phyloP scores from a whole-genome alignment of 2,888 invertebrate species.

The Acanthopleura granulata region DNA sequence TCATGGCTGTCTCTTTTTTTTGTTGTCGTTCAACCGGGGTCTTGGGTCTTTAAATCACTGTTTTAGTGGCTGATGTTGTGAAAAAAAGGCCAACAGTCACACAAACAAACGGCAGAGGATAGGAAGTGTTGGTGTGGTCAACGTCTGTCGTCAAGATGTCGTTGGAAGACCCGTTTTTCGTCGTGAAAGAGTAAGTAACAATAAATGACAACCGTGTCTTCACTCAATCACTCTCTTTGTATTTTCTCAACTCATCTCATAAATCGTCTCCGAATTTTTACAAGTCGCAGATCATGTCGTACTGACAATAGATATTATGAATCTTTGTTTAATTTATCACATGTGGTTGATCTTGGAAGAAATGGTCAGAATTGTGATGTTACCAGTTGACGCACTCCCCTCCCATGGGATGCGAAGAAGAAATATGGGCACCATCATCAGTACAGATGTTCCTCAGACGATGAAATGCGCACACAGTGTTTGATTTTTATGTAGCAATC shows the following conservation, averaged over 20 bases:
- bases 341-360: too few species aligned
- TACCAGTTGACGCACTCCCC: too few species aligned
- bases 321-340: not conserved
- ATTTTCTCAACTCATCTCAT: not conserved
- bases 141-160: slow-evolving; percentile 77
- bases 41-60: slow-evolving; percentile 23
- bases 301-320: not conserved
- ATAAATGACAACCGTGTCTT: not conserved
- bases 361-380: too few species aligned
- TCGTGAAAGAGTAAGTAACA: slow-evolving; percentile 95
- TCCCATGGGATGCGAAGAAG: too few species aligned
- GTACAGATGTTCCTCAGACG: too few species aligned
- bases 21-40: not conserved
- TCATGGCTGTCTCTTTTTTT: slow-evolving; percentile 9
- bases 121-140: too few species aligned
- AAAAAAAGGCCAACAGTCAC: not conserved
- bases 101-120: too few species aligned
- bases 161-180: slow-evolving; percentile 98
- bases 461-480: too few species aligned
- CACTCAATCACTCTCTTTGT: too few species aligned
- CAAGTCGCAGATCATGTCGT: not conserved
- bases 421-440: too few species aligned
- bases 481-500: too few species aligned
- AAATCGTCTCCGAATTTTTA: not conserved
- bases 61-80: not conserved